Evolutionary conservation across 2,113 vertebrate species (phyloP).

Genomic region (Platysteira castanea): DNA sequence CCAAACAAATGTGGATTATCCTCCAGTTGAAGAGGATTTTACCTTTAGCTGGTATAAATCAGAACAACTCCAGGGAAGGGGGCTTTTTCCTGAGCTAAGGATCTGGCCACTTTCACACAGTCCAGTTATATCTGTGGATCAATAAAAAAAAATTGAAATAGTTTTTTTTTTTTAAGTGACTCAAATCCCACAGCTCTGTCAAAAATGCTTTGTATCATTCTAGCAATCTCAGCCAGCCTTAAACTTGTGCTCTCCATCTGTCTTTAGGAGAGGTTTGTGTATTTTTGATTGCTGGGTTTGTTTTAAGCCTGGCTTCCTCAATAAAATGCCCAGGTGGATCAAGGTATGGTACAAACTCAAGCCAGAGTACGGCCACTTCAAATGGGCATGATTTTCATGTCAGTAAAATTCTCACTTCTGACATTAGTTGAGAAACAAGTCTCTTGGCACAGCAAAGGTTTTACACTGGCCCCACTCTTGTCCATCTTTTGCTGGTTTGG

Average conservation of each 20-base stretch:
- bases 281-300: background rate
- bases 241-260: background rate
- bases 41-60: background rate
- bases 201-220: background rate
- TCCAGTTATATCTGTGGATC: background rate
- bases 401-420: background rate
- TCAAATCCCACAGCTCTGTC: conserved; percentile 8
- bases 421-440: background rate
- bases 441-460: background rate
- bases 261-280: background rate
- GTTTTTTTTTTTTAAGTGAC: background rate
- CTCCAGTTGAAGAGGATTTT: background rate
- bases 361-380: background rate
- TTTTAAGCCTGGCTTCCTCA: background rate
- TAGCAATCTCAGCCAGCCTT: background rate
- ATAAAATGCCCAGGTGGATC: background rate
- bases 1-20: conserved; percentile 14
- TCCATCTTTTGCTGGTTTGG: background rate
- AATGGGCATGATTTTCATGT: background rate
- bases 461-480: background rate
- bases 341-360: background rate
- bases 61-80: background rate
- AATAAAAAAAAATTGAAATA: background rate
- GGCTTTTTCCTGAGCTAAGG: background rate
- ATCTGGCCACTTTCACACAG: background rate